Evolutionary conservation across 2,113 vertebrate genomes (phyloP).

Genomic region (Varanus salvator): DNA sequence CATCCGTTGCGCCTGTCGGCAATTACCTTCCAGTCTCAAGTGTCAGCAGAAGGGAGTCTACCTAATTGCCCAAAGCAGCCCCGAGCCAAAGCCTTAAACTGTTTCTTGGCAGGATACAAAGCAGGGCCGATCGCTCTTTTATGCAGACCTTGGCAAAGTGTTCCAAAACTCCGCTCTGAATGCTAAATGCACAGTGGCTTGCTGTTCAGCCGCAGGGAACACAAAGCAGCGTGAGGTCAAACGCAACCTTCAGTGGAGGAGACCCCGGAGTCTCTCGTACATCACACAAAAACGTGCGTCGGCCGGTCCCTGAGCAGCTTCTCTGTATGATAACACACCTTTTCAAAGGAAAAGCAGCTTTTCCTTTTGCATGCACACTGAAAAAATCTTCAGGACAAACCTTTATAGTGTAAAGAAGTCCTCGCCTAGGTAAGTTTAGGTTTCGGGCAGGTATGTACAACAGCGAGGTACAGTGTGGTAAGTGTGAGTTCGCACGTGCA

Average conservation of each 20-base stretch:
- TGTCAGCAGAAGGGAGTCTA: conserved; percentile 37
- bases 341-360: background rate
- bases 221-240: background rate
- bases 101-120: background rate
- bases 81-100: conserved; percentile 40
- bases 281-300: background rate
- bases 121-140: background rate
- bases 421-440: background rate
- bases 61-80: conserved; percentile 53
- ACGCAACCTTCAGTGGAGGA: background rate
- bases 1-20: background rate
- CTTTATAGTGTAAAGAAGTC: background rate
- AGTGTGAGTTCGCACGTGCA: no score
- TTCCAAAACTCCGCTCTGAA: background rate
- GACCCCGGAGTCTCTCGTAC: background rate
- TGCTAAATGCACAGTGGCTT: background rate
- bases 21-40: conserved; percentile 33
- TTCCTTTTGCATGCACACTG: background rate
- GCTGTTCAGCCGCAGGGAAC: conserved; percentile 5
- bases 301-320: background rate
- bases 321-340: background rate
- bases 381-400: background rate
- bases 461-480: no score
- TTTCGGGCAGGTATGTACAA: background rate
- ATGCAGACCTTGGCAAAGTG: background rate